These are phyloP conservation scores for Scortum barcoo DNA, from an alignment of 2,113 vertebrate genomes.

Conservation along the genomic window DNA sequence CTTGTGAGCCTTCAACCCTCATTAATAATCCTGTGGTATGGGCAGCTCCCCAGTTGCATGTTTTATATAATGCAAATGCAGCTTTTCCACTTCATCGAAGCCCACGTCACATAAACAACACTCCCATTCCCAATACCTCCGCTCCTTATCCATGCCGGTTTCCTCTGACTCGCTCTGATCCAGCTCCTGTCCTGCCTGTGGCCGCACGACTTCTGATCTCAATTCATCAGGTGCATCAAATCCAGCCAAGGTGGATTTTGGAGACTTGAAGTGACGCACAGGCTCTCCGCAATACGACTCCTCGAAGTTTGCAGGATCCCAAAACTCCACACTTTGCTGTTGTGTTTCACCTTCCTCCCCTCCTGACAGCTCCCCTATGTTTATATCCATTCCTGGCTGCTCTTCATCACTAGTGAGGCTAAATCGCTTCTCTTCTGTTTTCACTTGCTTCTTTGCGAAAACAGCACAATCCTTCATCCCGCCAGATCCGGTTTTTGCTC, in stretches of 20 bases:
- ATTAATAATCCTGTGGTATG: conserved; percentile 7
- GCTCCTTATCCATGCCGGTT: conserved; percentile 4
- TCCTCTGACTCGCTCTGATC: background rate
- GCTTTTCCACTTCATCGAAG: conserved; percentile 71
- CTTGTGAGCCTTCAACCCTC: conserved; percentile 22
- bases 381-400: background rate
- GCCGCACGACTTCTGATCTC: background rate
- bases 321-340: background rate
- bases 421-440: conserved; percentile 5
- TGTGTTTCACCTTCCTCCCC: background rate
- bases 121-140: conserved; percentile 72
- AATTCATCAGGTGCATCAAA: background rate
- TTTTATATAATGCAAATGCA: conserved; percentile 82
- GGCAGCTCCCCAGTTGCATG: conserved; percentile 82
- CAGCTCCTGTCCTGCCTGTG: background rate
- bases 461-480: background rate
- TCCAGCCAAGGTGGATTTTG: background rate
- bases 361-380: background rate
- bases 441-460: background rate
- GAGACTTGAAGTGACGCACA: background rate
- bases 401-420: background rate
- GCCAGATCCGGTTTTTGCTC: background rate
- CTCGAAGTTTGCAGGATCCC: conserved; percentile 2
- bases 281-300: conserved; percentile 56
- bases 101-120: conserved; percentile 79